Conservation (phyloP, 2,797 vertebrate genomes). For the Malurus splendens region DNA sequence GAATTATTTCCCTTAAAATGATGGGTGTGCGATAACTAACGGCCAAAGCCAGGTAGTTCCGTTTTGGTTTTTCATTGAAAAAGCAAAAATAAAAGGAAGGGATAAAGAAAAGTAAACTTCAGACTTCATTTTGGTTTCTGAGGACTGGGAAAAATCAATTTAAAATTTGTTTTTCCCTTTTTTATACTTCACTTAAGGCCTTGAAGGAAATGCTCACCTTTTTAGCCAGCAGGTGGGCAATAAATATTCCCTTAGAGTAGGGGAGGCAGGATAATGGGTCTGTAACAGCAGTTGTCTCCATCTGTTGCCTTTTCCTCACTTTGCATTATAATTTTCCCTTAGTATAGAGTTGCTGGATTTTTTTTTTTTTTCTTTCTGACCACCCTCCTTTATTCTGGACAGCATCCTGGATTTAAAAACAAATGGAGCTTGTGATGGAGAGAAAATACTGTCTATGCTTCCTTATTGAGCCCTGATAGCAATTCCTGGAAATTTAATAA, state of each 20-base stretch:
- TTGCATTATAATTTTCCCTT: neutral
- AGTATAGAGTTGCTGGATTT: neutral
- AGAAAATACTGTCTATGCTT: neutral
- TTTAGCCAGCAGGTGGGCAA: neutral
- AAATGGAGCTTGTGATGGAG: neutral
- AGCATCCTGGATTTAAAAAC: neutral
- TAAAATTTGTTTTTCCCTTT: neutral
- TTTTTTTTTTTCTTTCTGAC: neutral
- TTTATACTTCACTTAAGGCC: neutral
- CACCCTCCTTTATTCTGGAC: neutral
- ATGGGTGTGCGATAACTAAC: neutral
- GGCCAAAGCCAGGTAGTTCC: neutral
- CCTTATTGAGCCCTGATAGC: neutral
- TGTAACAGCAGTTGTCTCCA: neutral
- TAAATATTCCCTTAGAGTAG: neutral
- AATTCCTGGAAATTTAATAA: neutral
- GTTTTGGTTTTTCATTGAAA: neutral
- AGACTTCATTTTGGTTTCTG: neutral
- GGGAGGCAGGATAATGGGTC: neutral
- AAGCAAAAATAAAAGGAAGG: neutral
- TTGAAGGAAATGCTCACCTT: neutral
- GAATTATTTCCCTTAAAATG: neutral
- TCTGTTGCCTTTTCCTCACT: neutral
- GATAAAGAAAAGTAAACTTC: neutral
- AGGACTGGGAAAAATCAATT: neutral